Evolutionary conservation across 2,113 vertebrate genomes (phyloP).

Genomic region (Elaphurus davidianus): DNA sequence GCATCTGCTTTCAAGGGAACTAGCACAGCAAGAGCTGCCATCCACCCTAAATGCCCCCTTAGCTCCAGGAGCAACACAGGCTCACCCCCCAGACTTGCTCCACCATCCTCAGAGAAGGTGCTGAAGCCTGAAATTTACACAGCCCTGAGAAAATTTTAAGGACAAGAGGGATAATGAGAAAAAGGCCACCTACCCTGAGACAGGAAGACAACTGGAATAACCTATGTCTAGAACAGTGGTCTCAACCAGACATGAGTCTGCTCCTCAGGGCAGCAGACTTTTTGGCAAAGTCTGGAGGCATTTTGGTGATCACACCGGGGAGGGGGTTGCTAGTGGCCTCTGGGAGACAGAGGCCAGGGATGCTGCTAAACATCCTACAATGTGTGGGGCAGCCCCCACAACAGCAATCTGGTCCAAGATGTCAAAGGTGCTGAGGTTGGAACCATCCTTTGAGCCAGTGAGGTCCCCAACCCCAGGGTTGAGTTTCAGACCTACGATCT

Average conservation of each 20-base stretch:
- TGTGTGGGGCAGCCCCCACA: too few relatives aligned
- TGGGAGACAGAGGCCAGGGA: background rate
- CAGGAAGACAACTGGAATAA: background rate
- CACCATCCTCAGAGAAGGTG: background rate
- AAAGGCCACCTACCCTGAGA: background rate
- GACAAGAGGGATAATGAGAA: background rate
- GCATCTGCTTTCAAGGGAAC: background rate
- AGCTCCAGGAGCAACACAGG: background rate
- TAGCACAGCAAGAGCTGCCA: background rate
- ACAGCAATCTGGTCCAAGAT: background rate
- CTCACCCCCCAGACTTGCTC: background rate
- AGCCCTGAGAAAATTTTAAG: background rate
- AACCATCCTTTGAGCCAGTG: background rate
- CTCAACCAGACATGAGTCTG: background rate
- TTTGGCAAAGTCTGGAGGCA: background rate
- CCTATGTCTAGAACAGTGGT: background rate
- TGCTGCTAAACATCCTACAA: background rate
- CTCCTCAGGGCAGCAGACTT: background rate
- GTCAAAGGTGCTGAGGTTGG: background rate
- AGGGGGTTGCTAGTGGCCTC: background rate
- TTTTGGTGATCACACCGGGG: background rate
- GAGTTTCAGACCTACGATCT: background rate
- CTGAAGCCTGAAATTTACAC: background rate
- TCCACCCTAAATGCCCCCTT: background rate
- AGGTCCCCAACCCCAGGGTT: accelerated